Percentiles rank a stretch among this genome's conserved stretches.
phyloP scores from a whole-genome alignment of 2,113 vertebrate genomes.

The Astur gentilis region DNA sequence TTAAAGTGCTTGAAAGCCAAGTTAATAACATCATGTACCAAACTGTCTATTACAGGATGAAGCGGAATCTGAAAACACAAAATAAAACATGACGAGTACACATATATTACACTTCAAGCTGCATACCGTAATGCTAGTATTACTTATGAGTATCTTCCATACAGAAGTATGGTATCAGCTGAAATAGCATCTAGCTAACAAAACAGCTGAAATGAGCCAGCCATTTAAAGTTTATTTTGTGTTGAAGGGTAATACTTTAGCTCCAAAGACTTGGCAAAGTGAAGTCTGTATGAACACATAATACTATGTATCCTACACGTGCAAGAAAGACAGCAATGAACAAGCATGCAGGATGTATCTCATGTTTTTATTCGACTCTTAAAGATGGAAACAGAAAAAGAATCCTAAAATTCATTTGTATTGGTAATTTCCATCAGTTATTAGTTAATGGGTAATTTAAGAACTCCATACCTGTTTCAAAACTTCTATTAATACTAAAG shows the following conservation, averaged over 20 bases:
- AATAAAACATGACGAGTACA: not conserved
- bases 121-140: not conserved
- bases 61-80: constrained; percentile 87
- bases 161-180: not conserved
- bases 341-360: not conserved
- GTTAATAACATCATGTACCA: constrained; percentile 97
- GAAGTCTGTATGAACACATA: not conserved
- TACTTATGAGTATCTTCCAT: not conserved
- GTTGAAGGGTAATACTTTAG: not conserved
- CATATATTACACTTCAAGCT: not conserved
- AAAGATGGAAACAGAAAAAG: not conserved
- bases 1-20: constrained; percentile 99
- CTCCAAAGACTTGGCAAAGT: not conserved
- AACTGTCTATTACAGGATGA: constrained; percentile 94
- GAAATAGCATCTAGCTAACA: not conserved
- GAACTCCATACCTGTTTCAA: constrained; percentile 89
- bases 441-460: not conserved
- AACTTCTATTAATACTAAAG: constrained; percentile 96
- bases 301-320: not conserved
- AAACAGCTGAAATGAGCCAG: not conserved
- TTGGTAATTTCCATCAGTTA: not conserved
- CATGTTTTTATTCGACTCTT: not conserved
- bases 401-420: not conserved
- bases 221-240: not conserved
- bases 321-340: not conserved